A percentile compares a stretch with the other conserved stretches of the same genome.
Evolutionary conservation across 2,797 vertebrate species (phyloP).

Genomic region (Vultur gryphus): DNA sequence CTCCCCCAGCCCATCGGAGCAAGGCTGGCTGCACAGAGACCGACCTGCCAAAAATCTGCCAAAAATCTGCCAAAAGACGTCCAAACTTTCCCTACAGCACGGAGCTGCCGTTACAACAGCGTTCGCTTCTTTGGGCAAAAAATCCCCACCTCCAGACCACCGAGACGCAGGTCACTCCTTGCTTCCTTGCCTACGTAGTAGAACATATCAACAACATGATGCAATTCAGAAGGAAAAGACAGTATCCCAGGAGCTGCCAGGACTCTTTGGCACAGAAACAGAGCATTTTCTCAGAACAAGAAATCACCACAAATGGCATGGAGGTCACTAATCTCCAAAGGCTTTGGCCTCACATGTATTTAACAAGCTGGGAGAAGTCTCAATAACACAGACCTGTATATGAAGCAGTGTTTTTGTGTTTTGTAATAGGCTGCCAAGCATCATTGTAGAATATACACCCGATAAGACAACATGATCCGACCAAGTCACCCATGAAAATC

Average conservation of each 20-base stretch:
- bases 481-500: slow-evolving; percentile 3
- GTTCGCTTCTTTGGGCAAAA: not conserved
- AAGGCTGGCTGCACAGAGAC: not conserved
- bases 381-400: not conserved
- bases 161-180: not conserved
- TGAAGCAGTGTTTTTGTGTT: not conserved
- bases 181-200: not conserved
- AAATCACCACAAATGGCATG: not conserved
- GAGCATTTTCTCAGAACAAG: not conserved
- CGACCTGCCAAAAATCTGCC: not conserved
- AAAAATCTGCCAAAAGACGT: not conserved
- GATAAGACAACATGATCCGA: not conserved
- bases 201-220: not conserved
- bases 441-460: not conserved
- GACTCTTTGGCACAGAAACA: not conserved
- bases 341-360: fast-evolving
- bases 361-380: not conserved
- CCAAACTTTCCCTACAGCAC: not conserved
- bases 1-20: not conserved
- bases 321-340: not conserved
- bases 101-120: not conserved
- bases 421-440: not conserved
- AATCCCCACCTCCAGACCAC: not conserved
- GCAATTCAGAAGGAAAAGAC: not conserved
- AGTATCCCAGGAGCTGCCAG: not conserved